These are phyloP conservation scores for Lerista edwardsae DNA, from an alignment of 2,797 vertebrate genomes.

Conservation along the genomic window DNA sequence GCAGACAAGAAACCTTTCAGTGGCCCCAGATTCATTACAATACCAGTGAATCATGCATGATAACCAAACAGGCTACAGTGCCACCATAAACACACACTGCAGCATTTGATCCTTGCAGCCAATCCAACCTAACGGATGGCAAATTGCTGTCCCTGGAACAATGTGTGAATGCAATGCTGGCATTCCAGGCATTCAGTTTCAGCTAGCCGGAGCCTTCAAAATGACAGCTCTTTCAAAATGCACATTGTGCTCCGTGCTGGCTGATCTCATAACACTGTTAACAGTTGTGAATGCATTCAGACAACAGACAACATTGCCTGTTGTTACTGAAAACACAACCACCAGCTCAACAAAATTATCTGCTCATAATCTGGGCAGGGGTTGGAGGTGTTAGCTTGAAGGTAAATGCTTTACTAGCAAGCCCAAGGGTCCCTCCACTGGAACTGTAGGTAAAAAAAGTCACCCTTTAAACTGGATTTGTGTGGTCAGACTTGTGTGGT, in stretches of 20 bases:
- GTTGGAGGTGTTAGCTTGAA: not conserved
- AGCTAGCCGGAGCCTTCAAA: not conserved
- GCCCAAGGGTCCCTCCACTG: not conserved
- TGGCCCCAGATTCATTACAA: not conserved
- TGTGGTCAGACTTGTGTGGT: too few species aligned
- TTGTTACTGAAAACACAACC: constrained; percentile 21
- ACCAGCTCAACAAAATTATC: not conserved
- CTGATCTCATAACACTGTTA: constrained; percentile 8
- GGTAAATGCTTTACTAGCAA: not conserved
- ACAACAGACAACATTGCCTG: not conserved
- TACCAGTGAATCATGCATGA: not conserved
- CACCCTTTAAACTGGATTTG: not conserved
- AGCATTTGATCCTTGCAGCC: not conserved
- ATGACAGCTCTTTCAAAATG: constrained; percentile 15
- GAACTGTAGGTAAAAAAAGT: not conserved
- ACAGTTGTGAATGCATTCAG: not conserved
- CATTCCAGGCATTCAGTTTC: too few species aligned
- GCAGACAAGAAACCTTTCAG: not conserved
- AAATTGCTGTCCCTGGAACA: not conserved
- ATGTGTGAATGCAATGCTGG: not conserved
- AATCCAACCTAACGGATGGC: not conserved
- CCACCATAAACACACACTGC: not conserved
- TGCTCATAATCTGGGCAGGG: not conserved
- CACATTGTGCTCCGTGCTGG: constrained; percentile 9
- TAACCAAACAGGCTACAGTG: not conserved